These are phyloP conservation scores for Eonycteris spelaea DNA, from an alignment of 2,113 vertebrate genomes.

Conservation along the genomic window DNA sequence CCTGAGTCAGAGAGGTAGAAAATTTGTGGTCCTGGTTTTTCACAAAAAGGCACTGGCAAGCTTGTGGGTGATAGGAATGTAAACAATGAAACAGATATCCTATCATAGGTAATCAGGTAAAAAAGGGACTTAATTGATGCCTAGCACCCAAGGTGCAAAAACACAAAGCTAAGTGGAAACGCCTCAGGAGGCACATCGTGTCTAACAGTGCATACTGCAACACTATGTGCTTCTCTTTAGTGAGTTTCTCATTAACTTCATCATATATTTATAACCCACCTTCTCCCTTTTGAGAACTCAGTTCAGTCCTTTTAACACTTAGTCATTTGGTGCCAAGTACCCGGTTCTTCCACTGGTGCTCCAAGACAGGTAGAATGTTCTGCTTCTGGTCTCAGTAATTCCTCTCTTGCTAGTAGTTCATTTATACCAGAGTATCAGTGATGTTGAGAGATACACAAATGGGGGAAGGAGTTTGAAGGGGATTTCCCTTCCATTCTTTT, in stretches of 20 bases:
- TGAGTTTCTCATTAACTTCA: background rate
- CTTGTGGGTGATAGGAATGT: background rate
- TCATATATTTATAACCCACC: background rate
- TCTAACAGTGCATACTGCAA: background rate
- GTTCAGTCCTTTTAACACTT: background rate
- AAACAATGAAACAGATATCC: background rate
- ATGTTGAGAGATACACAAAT: background rate
- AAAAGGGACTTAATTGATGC: background rate
- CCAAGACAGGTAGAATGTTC: background rate
- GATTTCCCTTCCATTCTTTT: background rate
- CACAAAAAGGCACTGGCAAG: background rate
- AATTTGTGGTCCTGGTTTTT: slow-evolving; percentile 7
- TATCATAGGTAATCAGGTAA: background rate
- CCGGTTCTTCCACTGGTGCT: background rate
- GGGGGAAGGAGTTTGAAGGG: background rate
- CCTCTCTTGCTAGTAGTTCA: background rate
- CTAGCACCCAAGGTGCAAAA: background rate
- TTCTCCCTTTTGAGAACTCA: background rate
- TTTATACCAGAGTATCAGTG: background rate
- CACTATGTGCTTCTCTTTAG: background rate
- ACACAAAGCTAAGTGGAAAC: background rate
- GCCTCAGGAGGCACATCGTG: background rate
- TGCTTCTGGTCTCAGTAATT: background rate
- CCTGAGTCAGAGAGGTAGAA: background rate
- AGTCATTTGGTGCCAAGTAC: background rate